phyloP scores from a whole-genome alignment of 2,797 vertebrate species.

The Coregonus sp. region DNA sequence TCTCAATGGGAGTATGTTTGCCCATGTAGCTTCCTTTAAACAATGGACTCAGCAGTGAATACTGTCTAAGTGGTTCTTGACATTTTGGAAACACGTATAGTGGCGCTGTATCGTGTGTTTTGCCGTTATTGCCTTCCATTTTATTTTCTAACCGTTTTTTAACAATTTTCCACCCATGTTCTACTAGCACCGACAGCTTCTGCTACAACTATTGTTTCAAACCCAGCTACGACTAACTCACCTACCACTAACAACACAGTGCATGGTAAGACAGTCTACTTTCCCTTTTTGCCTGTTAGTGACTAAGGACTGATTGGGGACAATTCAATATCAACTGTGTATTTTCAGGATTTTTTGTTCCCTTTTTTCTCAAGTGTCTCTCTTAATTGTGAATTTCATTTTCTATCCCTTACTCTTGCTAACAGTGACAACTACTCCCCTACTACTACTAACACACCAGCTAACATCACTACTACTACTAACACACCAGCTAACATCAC shows the following conservation, averaged over 20 bases:
- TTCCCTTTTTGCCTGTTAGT: not conserved
- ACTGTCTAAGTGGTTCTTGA: not conserved
- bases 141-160: not conserved
- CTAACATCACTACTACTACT: no score
- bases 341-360: not conserved
- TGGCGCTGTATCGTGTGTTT: not conserved
- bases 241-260: conserved; percentile 56
- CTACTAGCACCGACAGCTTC: conserved; percentile 53
- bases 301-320: not conserved
- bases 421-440: not conserved
- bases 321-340: not conserved
- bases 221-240: conserved; percentile 55
- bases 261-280: conserved; percentile 58
- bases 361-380: not conserved
- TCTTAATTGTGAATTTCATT: conserved; percentile 6
- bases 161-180: conserved; percentile 36
- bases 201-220: conserved; percentile 34
- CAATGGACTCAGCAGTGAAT: not conserved
- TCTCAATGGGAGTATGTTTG: not conserved
- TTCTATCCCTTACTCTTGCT: not conserved
- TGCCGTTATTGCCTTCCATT: conserved; percentile 2
- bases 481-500: no score
- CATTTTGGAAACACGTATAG: not conserved
- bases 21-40: not conserved
- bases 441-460: no score